Evolutionary conservation across 2,888 invertebrate species (phyloP), one percentile per base, ranked within the genome.

Genomic region (Parasteatoda lunata): DNA sequence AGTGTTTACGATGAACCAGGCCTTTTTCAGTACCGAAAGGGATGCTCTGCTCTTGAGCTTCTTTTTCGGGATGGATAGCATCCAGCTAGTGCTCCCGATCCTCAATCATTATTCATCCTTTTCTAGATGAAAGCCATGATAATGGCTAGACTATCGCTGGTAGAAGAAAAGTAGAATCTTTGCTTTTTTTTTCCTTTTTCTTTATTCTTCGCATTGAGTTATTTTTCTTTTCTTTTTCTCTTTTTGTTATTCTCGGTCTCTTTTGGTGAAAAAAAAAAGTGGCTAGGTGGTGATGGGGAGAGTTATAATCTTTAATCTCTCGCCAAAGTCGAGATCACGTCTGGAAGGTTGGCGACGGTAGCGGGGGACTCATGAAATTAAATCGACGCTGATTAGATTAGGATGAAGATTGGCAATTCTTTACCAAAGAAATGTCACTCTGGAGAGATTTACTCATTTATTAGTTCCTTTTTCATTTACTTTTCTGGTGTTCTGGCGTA

Each of bases 61-160:
- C 79, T 64, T 51, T 30, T 64, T 52, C 15, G 78, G 69, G 65
- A 79, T 80, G 85, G 71, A 80, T 76, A 70, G 80, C 15, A 78
- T 80, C 76, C 71, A 70, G 64, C 52, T 69, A 64, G 15, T 72
- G 66, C 54, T 77, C 72, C 84, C 59, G 70, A 84, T 84, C 77
- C 66, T 72, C 78, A 73, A 85, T 85, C 85, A 85, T 85, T 85
- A 85, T 85, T 85, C 85, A 85, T 85, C 65, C 71, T 66, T 51
- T 77, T 68, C 13, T 52, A 76, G 85, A 80, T 85, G 85, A 77
- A 85, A 80, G 80, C 80, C 80, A 70, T 30, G 80, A 80, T 85
- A 85, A 85, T 85, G 85, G 85, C 76, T 77, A 71, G 85, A 77
- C 85, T 85, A 85, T 80, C 76, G 48, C 80, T 65, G 48, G 45